Evolutionary conservation across 2,797 vertebrate species (phyloP), one percentile per base, ranked within the genome.

Genomic region (Diplodus sargus): DNA sequence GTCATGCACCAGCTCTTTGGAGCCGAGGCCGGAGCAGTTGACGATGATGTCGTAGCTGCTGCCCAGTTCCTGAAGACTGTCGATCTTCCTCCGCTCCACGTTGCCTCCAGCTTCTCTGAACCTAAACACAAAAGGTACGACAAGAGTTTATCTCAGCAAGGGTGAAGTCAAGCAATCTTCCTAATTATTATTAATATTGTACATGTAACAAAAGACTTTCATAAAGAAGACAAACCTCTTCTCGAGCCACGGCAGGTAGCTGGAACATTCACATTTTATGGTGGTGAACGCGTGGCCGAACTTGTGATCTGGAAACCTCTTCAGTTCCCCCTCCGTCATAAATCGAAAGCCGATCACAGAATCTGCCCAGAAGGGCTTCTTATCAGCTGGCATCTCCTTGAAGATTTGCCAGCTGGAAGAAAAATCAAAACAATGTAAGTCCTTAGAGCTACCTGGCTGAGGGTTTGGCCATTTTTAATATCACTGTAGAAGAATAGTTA

Each of bases 261-360:
- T 77, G 23, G 90, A 83, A 39, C 96, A 95, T 89, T 99, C 97
- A 56, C 98, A 99, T 73, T 97, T 98, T 57, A 99, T 39, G 2
- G 97, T 98, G 0, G 95, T 98, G 85, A 98, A 97, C 1, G 95
- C 94, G 8, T 97, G 97, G 34, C 98, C 98, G 66, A 94, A 97
- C 22, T 1, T 93, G 48, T 97, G 86, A 22, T 93, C 88, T 0
- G 97, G 97, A 74, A 99, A 99, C 67, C 92, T 95, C 1, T 90
- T 94, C 84, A 99, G 78, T 79, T 99, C 98, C 2, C 70, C 66
- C 25, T 94, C 16, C 0, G 95, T 96, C 97, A 99, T 97, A 4
- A 61, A 47, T 30, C 96, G 95, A 88, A 98, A 99, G 20, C 96
- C 96, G 4, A 98, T 89, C 67, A 99, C 96, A 0, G 90, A 62